Conservation (phyloP, 2,113 vertebrate species). For the Oncorhynchus keta region DNA sequence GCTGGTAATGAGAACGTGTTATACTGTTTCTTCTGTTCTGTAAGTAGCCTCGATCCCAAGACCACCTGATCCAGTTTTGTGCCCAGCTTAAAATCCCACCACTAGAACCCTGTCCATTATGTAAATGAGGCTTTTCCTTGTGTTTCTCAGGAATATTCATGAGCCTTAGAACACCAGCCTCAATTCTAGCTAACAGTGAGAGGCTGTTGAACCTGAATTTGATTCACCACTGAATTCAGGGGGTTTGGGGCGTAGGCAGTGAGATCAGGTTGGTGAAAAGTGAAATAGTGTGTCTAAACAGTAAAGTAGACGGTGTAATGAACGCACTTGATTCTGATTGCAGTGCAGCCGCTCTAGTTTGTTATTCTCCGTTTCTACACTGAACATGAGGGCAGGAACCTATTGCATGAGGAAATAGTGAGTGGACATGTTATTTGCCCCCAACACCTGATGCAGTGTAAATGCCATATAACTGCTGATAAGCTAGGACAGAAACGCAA, state of each 20-base stretch:
- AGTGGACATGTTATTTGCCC: neutral
- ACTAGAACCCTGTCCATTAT: neutral
- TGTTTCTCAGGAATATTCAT: constrained; percentile 4
- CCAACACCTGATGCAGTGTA: neutral
- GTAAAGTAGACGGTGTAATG: neutral
- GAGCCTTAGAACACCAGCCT: neutral
- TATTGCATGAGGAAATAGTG: neutral
- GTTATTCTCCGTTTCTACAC: neutral
- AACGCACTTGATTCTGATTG: neutral
- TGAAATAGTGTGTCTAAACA: neutral
- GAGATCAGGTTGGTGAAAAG: neutral
- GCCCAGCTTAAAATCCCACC: too few relatives aligned
- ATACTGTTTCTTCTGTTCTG: neutral
- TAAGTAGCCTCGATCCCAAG: too few relatives aligned
- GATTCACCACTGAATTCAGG: neutral
- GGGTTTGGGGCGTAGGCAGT: neutral
- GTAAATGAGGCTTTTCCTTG: neutral
- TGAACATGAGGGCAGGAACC: neutral
- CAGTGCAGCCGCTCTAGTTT: neutral
- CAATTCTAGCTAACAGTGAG: too few relatives aligned
- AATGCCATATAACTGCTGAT: too few relatives aligned
- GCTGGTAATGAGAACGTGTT: too few relatives aligned
- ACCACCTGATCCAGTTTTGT: too few relatives aligned
- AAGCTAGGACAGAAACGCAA: too few relatives aligned
- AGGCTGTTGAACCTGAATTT: neutral